phyloP scores from a whole-genome alignment of 2,113 vertebrate species.

The Antechinus stuartii region DNA sequence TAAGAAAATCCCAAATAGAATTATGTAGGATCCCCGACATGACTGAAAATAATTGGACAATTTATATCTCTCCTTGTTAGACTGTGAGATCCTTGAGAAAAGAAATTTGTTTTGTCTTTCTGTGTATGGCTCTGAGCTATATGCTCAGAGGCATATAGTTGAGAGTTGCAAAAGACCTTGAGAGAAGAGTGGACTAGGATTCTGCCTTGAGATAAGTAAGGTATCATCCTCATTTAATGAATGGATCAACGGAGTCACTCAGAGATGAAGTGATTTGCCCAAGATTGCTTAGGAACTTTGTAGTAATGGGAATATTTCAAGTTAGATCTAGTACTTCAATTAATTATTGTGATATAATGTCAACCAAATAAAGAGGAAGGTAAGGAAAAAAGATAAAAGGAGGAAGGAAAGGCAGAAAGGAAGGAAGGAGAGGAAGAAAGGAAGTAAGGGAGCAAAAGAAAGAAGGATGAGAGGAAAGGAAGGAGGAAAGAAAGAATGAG shows the following conservation, averaged over 20 bases:
- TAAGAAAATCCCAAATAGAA: neutral
- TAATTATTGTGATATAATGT: neutral
- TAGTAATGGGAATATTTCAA: neutral
- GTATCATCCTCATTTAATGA: neutral
- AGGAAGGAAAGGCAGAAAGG: neutral
- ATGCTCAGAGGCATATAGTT: neutral
- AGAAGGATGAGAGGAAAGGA: no score
- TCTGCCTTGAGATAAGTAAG: neutral
- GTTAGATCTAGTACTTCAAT: neutral
- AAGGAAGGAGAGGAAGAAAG: neutral
- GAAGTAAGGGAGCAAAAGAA: fast-evolving
- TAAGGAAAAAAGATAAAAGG: neutral
- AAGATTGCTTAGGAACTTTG: neutral
- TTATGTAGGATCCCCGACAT: neutral
- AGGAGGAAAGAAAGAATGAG: no score
- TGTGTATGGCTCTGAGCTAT: neutral
- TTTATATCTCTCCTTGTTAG: neutral
- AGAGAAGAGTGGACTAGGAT: neutral
- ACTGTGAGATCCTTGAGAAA: neutral
- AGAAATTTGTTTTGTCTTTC: neutral
- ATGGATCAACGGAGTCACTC: neutral
- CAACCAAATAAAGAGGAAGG: neutral
- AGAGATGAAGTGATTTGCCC: neutral
- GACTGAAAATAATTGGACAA: neutral
- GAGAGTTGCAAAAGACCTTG: neutral